Base-by-base conservation (phyloP, 2,113 vertebrate genomes). In the Larimichthys crocea region DNA sequence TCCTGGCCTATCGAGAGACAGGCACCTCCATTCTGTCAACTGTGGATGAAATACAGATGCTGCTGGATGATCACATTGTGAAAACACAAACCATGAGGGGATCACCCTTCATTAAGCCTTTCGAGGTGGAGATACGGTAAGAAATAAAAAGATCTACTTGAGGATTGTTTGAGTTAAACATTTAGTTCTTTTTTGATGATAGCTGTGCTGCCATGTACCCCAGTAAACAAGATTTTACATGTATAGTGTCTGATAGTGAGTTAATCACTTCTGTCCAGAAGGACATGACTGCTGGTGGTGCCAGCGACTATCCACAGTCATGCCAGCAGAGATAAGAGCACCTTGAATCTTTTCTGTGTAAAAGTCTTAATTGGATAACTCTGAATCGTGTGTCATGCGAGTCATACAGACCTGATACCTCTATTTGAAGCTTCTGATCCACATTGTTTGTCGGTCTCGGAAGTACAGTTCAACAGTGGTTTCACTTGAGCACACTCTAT, bases 21-120 rank as follows among this genome's bases (percentile, higher is more conserved):
- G 96, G 96, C 84, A 97, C 96, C 1, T 90, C 65, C 81, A 96
- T 98, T 91, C 91, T 98, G 71, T 96, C 96, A 5, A 93, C 96
- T 10, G 91, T 97, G 74, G 96, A 96, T 20, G 96, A 97, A 46
- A 93, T 97, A 65, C 97, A 98, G 89, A 95, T 96, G 94, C 83
- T 98, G 60, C 35, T 98, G 89, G 97, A 99, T 53, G 97, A 97
- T 77, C 97, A 97, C 69, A 96, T 97, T 56, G 92, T 97, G 24
- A 97, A 98, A 94, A 97, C 96, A 1, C 96, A 97, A 85, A 96
- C 96, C 10, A 96, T 97, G 96, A 94, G 95, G 86, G 96, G 95
- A 16, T 98, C 96, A 20, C 94, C 95, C 0, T 98, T 97, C 80
- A 95, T 97, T 73, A 96, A 97, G 78, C 95, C 96, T 63, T 95